These are phyloP conservation scores for Dexiosoma caninum DNA, from an alignment of 2,888 invertebrate genomes.

Conservation along the genomic window DNA sequence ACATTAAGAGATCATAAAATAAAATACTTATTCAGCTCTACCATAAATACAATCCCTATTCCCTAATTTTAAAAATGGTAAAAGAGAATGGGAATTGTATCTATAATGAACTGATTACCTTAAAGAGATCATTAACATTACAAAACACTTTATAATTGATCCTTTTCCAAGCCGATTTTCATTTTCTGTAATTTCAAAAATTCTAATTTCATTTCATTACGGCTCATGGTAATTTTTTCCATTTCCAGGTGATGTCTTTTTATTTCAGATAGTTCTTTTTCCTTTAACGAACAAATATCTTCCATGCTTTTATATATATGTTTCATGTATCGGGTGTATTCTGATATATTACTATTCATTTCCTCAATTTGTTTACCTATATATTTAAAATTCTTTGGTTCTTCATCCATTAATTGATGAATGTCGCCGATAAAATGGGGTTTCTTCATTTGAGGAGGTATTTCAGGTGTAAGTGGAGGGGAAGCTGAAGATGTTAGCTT, in stretches of 20 bases:
- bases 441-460: not conserved
- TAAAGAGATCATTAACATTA: not conserved
- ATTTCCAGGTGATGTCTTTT: constrained; percentile 14
- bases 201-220: constrained; percentile 24
- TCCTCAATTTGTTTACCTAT: not conserved
- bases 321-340: not conserved
- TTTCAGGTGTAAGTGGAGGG: not conserved
- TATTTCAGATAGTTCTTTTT: constrained; percentile 8
- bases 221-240: constrained; percentile 2
- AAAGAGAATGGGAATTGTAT: no score
- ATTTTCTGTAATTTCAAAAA: constrained; percentile 28
- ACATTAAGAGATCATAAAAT: not conserved
- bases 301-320: constrained; percentile 13
- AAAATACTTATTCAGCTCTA: no score
- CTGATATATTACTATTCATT: not conserved
- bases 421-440: not conserved
- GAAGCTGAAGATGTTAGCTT: not conserved
- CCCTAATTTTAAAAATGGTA: no score
- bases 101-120: not conserved
- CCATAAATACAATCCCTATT: no score
- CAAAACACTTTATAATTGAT: not conserved
- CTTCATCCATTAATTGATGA: constrained; percentile 4
- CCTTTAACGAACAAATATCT: constrained; percentile 10
- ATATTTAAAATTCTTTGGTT: constrained; percentile 1
- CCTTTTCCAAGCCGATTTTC: not conserved